phyloP scores from a whole-genome alignment of 2,113 vertebrate genomes.

The Cinclus cinclus region DNA sequence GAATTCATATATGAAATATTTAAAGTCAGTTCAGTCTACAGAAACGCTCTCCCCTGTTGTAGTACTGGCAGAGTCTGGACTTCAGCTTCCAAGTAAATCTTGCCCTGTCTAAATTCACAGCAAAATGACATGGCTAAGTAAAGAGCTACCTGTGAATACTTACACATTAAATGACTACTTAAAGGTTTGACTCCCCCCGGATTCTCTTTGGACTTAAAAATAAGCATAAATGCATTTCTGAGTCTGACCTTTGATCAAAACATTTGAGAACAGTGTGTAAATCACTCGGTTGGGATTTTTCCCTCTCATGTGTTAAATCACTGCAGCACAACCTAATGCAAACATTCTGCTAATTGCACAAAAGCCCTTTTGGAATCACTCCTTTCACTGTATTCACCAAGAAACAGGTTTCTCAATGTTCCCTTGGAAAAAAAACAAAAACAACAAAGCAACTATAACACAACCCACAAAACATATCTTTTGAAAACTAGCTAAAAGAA shows the following conservation, averaged over 20 bases:
- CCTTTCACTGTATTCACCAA: neutral
- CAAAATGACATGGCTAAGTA: neutral
- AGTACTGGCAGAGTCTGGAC: neutral
- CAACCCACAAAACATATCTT: neutral
- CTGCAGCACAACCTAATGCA: neutral
- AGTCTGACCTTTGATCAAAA: slow-evolving; percentile 23
- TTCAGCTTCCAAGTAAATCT: neutral
- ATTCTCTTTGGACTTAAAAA: neutral
- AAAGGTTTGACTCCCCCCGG: neutral
- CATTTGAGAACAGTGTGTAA: neutral
- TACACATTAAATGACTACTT: neutral
- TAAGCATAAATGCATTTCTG: slow-evolving; percentile 1
- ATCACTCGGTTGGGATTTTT: neutral
- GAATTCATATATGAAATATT: neutral
- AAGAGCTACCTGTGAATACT: neutral
- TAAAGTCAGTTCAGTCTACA: neutral
- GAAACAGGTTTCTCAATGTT: neutral
- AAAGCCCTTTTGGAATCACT: slow-evolving; percentile 11
- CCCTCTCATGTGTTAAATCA: neutral
- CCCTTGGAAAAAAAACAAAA: neutral
- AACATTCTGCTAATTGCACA: neutral
- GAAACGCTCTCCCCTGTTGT: neutral
- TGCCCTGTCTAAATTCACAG: neutral
- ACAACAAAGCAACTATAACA: neutral
- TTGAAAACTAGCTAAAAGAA: neutral